phyloP scores from a whole-genome alignment of 2,113 vertebrate genomes.

The Esox niger region DNA sequence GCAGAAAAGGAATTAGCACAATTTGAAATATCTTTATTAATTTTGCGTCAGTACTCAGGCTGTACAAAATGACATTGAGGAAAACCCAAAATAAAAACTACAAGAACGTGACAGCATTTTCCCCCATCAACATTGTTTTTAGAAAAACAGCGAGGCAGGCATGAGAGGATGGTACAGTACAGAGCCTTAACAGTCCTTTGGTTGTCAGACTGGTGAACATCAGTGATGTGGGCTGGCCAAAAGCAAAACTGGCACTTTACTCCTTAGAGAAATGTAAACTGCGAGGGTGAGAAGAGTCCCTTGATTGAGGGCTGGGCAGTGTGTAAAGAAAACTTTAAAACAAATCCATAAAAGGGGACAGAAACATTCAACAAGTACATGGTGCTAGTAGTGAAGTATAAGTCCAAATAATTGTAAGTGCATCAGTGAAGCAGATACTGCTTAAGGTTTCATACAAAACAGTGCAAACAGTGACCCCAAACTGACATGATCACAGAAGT shows the following conservation, averaged over 20 bases:
- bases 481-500: not conserved
- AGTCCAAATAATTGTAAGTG: not conserved
- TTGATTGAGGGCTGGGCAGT: not conserved
- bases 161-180: constrained; percentile 12
- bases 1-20: not conserved
- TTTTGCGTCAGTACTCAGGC: constrained; percentile 47
- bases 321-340: not conserved
- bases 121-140: not conserved
- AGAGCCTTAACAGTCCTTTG: not conserved
- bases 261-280: not conserved
- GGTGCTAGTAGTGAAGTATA: not conserved
- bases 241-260: not conserved
- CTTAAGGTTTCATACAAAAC: constrained; percentile 3
- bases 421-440: not conserved
- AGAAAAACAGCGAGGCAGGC: constrained; percentile 51
- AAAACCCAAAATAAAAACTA: constrained; percentile 41
- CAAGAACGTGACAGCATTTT: constrained; percentile 38
- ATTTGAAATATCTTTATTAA: constrained; percentile 70
- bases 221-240: not conserved
- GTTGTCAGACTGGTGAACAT: not conserved
- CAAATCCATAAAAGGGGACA: not conserved
- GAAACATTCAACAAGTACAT: not conserved
- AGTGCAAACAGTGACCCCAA: not conserved
- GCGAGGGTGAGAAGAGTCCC: not conserved
- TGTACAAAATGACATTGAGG: constrained; percentile 48